phyloP scores from a whole-genome alignment of 2,797 vertebrate genomes.

The Sebastes itinus region DNA sequence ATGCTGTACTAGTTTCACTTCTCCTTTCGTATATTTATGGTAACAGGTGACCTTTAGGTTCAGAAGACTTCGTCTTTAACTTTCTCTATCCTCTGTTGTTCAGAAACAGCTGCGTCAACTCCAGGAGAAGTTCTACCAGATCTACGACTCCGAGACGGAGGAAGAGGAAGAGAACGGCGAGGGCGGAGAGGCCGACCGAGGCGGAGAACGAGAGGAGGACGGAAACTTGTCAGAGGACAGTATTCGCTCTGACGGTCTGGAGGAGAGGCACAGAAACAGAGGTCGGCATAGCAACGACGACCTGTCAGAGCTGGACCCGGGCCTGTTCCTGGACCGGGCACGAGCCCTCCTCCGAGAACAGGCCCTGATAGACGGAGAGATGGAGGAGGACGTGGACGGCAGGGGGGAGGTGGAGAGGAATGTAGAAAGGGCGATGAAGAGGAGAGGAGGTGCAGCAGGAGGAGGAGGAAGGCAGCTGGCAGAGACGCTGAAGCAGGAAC shows the following conservation, averaged over 20 bases:
- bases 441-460: constrained; percentile 80
- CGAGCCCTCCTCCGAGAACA: constrained; percentile 93
- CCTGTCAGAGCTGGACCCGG: constrained; percentile 93
- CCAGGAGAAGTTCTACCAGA: constrained; percentile 99
- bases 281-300: constrained; percentile 78
- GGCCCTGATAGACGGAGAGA: constrained; percentile 80
- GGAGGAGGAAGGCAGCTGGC: constrained; percentile 88
- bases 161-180: constrained; percentile 75
- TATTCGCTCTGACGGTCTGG: constrained; percentile 92
- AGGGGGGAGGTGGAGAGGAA: constrained; percentile 73
- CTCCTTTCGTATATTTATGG: not conserved
- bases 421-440: constrained; percentile 77
- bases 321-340: constrained; percentile 94
- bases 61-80: not conserved
- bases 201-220: constrained; percentile 87
- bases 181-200: constrained; percentile 49
- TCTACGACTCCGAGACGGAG: constrained; percentile 93
- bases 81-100: not conserved
- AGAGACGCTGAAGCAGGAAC: constrained; percentile 96
- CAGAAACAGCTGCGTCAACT: constrained; percentile 97
- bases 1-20: not conserved
- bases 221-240: constrained; percentile 98
- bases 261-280: constrained; percentile 73
- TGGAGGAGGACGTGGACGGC: constrained; percentile 85
- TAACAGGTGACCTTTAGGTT: not conserved